Conservation (phyloP, 2,888 invertebrate species). For the Agrotis clavis region DNA sequence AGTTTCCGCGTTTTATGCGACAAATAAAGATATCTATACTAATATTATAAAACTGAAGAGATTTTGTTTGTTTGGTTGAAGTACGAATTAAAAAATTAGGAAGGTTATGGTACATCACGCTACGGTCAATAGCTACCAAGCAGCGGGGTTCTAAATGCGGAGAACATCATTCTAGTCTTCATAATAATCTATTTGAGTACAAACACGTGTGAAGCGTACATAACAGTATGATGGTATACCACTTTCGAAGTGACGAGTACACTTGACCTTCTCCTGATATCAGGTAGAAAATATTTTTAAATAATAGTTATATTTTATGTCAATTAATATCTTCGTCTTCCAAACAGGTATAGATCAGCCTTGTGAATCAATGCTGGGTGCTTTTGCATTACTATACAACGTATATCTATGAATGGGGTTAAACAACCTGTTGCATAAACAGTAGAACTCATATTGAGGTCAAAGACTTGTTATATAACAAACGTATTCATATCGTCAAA, state of each 20-base stretch:
- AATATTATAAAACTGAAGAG: too few species aligned
- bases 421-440: not conserved
- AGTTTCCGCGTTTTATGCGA: constrained; percentile 40
- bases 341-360: not conserved
- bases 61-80: too few species aligned
- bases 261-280: constrained; percentile 4
- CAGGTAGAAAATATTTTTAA: too few species aligned
- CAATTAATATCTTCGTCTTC: not conserved
- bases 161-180: too few species aligned
- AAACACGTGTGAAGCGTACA: not conserved
- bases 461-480: constrained; percentile 23
- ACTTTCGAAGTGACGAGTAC: not conserved
- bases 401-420: not conserved
- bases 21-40: not conserved
- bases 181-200: not conserved
- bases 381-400: too few species aligned
- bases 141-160: too few species aligned
- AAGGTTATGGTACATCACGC: too few species aligned
- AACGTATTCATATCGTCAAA: constrained; percentile 9
- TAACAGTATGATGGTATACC: not conserved
- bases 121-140: too few species aligned
- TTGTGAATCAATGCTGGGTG: not conserved
- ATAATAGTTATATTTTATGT: too few species aligned
- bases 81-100: too few species aligned
- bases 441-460: constrained; percentile 13